A percentile compares a stretch with the other conserved stretches of the same genome.
Evolutionary conservation across 92 coral and sea anemone genomes (phyloP).

Genomic region (Hydrozoanthus gracilis): DNA sequence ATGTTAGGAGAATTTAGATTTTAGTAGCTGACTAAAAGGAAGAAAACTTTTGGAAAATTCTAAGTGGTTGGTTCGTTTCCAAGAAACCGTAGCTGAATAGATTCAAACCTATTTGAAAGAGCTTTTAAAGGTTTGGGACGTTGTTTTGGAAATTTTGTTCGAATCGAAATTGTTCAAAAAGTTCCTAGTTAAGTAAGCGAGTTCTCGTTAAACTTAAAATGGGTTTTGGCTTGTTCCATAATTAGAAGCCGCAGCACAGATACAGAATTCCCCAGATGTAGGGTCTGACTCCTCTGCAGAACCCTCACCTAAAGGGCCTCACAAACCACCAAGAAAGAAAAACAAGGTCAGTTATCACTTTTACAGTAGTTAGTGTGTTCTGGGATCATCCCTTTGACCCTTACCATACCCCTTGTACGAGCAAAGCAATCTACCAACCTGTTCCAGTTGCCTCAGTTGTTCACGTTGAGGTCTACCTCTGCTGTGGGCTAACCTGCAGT

Average conservation of each 20-base stretch:
- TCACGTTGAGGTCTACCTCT: not conserved
- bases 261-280: conserved; percentile 22
- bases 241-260: not conserved
- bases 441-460: not conserved
- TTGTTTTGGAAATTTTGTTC: no score
- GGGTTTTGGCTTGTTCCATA: not conserved
- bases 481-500: not conserved
- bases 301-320: conserved; percentile 36
- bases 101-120: no score
- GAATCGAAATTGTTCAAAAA: no score
- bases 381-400: not conserved
- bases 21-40: no score
- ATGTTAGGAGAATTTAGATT: no score
- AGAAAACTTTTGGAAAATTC: no score
- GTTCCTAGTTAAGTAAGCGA: no score
- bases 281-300: conserved; percentile 37
- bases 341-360: conserved; percentile 6
- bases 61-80: no score
- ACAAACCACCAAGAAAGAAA: conserved; percentile 40
- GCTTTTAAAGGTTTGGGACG: no score
- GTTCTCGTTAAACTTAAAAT: not conserved
- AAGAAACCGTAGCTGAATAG: no score
- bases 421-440: not conserved
- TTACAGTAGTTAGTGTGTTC: not conserved
- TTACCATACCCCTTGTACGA: not conserved